Percentiles rank a stretch among this genome's conserved stretches.
phyloP scores from a whole-genome alignment of 2,797 vertebrate species.

The Phoeniculus purpureus region DNA sequence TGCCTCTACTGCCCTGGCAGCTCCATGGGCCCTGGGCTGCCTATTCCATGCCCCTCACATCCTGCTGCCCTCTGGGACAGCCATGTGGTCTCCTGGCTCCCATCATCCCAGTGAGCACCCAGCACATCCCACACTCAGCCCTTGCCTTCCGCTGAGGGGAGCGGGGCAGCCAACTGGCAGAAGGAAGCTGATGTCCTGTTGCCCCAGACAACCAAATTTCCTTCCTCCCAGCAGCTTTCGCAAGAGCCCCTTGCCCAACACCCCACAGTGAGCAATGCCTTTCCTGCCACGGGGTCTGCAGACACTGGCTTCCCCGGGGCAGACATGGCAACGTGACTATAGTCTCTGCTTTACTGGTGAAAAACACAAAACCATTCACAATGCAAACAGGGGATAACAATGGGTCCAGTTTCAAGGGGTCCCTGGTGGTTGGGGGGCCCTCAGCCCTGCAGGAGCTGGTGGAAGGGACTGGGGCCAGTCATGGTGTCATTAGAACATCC shows the following conservation, averaged over 20 bases:
- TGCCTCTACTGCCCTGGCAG: neutral
- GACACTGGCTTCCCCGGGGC: neutral
- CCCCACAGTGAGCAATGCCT: fast-evolving
- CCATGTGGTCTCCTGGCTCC: too few species aligned
- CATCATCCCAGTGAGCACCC: neutral
- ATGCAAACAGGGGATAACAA: neutral
- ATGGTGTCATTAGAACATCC: fast-evolving
- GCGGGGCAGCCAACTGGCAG: fast-evolving
- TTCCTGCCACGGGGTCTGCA: fast-evolving
- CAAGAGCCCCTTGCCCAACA: neutral
- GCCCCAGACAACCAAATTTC: fast-evolving
- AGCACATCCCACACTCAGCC: too few species aligned
- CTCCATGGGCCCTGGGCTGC: neutral
- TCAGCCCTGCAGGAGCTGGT: neutral
- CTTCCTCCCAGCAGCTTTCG: fast-evolving
- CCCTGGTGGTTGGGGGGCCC: too few species aligned
- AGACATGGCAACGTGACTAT: fast-evolving
- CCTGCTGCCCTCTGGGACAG: fast-evolving
- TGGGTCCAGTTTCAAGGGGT: neutral
- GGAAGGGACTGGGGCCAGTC: neutral
- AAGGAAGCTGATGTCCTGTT: neutral
- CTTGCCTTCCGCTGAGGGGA: fast-evolving
- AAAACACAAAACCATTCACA: neutral
- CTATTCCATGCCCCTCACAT: fast-evolving
- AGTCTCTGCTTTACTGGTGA: slow-evolving; percentile 6